Evolutionary conservation across 1,140 invertebrate species (phyloP), one percentile per base, ranked within the genome.

Genomic region (Adoxophyes honmai): DNA sequence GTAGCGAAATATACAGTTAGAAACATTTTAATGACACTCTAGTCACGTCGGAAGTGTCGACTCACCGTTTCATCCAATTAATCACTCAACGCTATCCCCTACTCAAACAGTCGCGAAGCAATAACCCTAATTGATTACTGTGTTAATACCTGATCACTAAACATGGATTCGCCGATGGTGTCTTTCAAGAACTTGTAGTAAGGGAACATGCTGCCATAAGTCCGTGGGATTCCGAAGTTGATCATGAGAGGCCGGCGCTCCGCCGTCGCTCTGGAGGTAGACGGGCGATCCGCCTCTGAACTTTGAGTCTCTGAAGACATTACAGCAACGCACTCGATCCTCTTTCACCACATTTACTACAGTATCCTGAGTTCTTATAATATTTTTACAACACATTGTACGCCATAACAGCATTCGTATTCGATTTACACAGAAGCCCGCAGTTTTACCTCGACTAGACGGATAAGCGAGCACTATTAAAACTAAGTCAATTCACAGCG

Each of bases 181-280:
- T 82, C 85, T 51, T 78, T 86, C 42, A 90, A 75, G 58, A 89
- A 89, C 44, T 81, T 82, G 64, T 90, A 89, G 60, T 90, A 89
- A 1, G 87, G 84, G 56, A 90, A 86, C 4, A 90, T 68, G 44
- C 89, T 90, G 53, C 89, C 89, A 66, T 90, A 90, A 37, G 81
- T 90, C 36, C 81, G 72, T 1, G 89, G 89, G 3, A 90, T 71
- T 59, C 75, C 68, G 3, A 84, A 58, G 3, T 79, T 60, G 28
- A 88, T 60, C 39, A 88, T 76, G 11, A 89, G 75, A 9, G 81
- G 78, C 34, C 75, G 68, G 39, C 65, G 64, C 68, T 86, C 82
- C 59, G 68, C 60, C 65, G 52, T 37, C 63, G 65, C 37, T 52
- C 64, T 60, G 48, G 73, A 70, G 57, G 65, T 28, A 28, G 21